phyloP scores from a whole-genome alignment of 2,797 vertebrate genomes.

The Micromesistius poutassou region DNA sequence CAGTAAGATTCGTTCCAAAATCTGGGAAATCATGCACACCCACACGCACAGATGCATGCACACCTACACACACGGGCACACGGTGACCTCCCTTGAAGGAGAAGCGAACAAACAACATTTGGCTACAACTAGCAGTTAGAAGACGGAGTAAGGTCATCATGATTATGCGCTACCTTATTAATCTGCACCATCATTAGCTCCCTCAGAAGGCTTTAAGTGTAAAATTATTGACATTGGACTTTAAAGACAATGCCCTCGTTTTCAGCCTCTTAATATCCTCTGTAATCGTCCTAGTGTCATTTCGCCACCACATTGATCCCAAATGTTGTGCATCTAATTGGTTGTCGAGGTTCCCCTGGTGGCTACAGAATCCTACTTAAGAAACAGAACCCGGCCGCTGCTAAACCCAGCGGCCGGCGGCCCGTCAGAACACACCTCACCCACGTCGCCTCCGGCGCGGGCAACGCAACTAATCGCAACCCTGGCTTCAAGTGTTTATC shows the following conservation, averaged over 20 bases:
- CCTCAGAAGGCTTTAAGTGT: background rate
- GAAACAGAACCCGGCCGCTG: no score
- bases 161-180: constrained; percentile 35
- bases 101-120: constrained; percentile 14
- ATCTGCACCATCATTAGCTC: constrained; percentile 14
- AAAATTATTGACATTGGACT: background rate
- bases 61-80: background rate
- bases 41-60: constrained; percentile 12
- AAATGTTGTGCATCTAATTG: background rate
- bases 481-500: constrained; percentile 47
- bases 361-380: no score
- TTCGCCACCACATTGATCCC: background rate
- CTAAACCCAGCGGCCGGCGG: no score
- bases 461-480: constrained; percentile 10
- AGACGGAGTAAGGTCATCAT: constrained; percentile 38
- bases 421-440: no score
- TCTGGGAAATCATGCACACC: constrained; percentile 12
- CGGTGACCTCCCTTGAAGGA: constrained; percentile 15
- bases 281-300: no score
- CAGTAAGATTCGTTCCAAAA: constrained; percentile 31
- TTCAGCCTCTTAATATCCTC: background rate
- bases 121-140: constrained; percentile 25
- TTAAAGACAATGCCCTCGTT: background rate
- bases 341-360: no score
- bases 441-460: no score